Base-by-base conservation (phyloP, 2,113 vertebrate genomes). In the Sporophila hypoxantha region DNA sequence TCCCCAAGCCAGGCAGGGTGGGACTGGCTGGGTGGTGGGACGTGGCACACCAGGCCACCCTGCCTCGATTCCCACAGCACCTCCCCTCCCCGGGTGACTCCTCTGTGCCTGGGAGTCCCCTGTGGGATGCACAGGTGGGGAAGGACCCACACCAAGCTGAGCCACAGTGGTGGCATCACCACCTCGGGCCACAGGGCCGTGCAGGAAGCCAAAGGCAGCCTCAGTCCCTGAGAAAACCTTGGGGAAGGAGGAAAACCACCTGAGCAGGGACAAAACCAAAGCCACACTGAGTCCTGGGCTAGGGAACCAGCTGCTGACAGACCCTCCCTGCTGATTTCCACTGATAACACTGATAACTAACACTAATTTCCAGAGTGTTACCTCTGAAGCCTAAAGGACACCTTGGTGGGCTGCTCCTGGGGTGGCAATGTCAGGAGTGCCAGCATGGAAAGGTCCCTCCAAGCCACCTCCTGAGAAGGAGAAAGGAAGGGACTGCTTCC, bases 1-100 rank as follows among this genome's bases (percentile, higher is more conserved):
- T 39, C 19, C 22, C 66, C 69, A 22, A 64, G 46, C 14, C 20
- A 30, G 41, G 15, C 29, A 32, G 20, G 37, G 32, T 41, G 44
- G 25, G 57, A 53, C 22, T 42, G 47, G 14, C 13, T 1, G 10
- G 19, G 17, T 44, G 44, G 17, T 0, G 30, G 39, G 42, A 70
- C 0, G 0, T 12, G 30, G 34, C 32, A 71, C 22, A 27, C 13
- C 65, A 55, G 29, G 29, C 5, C 62, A 57, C 14, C 3, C 0
- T 14, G 22, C 50, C 64, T 21, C 49, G 8, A 46, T 57, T 76
- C 32, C 42, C 37, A 41, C n/a, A 46, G 53, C 25, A 67, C 23
- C 22, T 67, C 49, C 44, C 26, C 26, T 75, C 30, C 49, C 41
- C 69, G 17, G 22, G 62, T 52, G 76, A 26, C 57, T 60, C 41